Evolutionary conservation across 2,888 invertebrate genomes (phyloP), one percentile per base, ranked within the genome.

Genomic region (Dioctria linearis): DNA sequence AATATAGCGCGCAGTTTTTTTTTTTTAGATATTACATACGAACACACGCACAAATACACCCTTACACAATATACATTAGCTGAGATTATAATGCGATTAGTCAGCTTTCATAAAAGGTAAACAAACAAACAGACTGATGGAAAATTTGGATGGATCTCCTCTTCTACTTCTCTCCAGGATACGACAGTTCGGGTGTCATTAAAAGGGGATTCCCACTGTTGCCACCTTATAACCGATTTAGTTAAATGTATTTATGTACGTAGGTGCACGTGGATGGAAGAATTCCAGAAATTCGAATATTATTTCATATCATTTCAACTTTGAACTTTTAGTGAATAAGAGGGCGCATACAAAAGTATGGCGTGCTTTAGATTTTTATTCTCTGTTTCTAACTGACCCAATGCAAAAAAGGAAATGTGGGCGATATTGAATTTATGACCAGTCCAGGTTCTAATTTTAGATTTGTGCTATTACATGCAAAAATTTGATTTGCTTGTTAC

Each of bases 1-100:
- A 42, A 65, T 65, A 65, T 42, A 65, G 42, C n/a, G n/a, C 65
- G 25, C 25, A 25, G 1, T 25, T 25, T 25, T 25, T 25, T n/a
- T 25, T 25, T 25, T 25, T 25, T 25, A 25, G 25, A 25, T 25
- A 25, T 25, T 25, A 25, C 25, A 25, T 25, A 25, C 25, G 25
- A 25, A 25, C 25, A 25, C 46, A 46, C 8, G 5, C 46, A 46
- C 46, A 46, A 8, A 5, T 5, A 46, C 8, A 46, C 2, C 8
- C 46, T 46, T 6, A 46, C 8, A 46, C 46, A 46, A 4, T 46
- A 5, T 6, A 67, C 67, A 43, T 43, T 43, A 43, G n/a, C 43
- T 46, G 46, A 67, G 67, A 67, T 67, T 67, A 67, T 43, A 67
- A 67, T 67, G 43, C 67, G 67, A 67, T 67, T 67, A 43, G 42